A percentile compares a stretch with the other conserved stretches of the same genome.
Conservation (phyloP, 1,140 invertebrate genomes). For the Antheraea pernyi region DNA sequence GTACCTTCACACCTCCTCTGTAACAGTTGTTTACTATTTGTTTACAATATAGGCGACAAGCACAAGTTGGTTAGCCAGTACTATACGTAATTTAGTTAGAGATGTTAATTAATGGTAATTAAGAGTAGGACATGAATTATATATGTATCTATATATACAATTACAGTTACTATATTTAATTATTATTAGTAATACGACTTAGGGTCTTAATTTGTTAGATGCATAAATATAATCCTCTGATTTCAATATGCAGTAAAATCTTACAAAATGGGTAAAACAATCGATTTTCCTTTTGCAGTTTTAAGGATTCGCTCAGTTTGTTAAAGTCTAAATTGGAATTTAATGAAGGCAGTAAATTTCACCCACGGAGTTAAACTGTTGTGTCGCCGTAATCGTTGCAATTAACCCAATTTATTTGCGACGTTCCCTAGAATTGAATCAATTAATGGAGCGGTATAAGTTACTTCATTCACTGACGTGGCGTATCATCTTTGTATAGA, state of each 20-base stretch:
- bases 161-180: too few relatives aligned
- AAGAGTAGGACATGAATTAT: too few relatives aligned
- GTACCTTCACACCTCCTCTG: too few relatives aligned
- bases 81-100: too few relatives aligned
- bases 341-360: conserved; percentile 52
- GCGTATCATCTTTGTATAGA: not conserved
- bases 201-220: not conserved
- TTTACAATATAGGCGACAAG: too few relatives aligned
- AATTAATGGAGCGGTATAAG: conserved; percentile 32
- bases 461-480: not conserved
- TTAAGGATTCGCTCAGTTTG: conserved; percentile 20
- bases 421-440: conserved; percentile 47
- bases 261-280: not conserved
- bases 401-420: conserved; percentile 54
- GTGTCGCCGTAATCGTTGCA: conserved; percentile 38
- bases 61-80: too few relatives aligned
- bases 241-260: not conserved
- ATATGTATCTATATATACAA: too few relatives aligned
- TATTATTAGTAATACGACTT: too few relatives aligned
- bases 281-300: conserved; percentile 18
- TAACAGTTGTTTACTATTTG: too few relatives aligned
- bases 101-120: too few relatives aligned
- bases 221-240: not conserved
- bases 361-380: conserved; percentile 50
- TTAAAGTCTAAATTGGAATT: conserved; percentile 43